Evolutionary conservation across 2,888 invertebrate genomes (phyloP).

Genomic region (Punctoribates punctum): DNA sequence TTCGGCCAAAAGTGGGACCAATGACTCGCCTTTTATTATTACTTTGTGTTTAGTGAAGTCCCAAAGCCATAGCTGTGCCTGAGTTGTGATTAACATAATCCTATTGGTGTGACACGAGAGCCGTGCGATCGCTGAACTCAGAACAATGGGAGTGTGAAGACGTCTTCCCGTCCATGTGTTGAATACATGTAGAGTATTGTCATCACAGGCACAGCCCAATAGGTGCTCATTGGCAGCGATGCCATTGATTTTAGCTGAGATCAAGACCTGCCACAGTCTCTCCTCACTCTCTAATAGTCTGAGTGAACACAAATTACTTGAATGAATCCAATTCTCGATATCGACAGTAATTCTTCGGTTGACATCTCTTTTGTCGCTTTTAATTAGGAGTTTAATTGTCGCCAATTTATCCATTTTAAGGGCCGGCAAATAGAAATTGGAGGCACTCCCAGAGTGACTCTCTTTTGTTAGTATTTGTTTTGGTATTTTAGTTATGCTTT

Average conservation of each 20-base stretch:
- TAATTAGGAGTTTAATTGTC: background rate
- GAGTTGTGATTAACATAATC: constrained; percentile 60
- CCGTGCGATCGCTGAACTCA: constrained; percentile 62
- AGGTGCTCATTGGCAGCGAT: constrained; percentile 51
- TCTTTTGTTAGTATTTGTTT: background rate
- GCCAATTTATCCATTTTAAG: constrained; percentile 23
- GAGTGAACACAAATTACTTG: constrained; percentile 41
- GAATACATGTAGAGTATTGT: constrained; percentile 65
- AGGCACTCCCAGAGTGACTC: constrained; percentile 32
- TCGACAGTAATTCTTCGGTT: constrained; percentile 46
- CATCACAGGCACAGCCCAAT: constrained; percentile 62
- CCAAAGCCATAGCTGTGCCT: constrained; percentile 45
- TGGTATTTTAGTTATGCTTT: constrained; percentile 40
- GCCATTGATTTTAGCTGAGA: constrained; percentile 51
- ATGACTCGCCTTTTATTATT: constrained; percentile 60
- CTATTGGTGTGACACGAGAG: constrained; percentile 55
- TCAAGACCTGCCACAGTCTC: constrained; percentile 52
- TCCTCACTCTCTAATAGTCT: constrained; percentile 25
- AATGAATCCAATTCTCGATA: constrained; percentile 52
- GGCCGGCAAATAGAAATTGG: constrained; percentile 51
- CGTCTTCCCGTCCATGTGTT: constrained; percentile 56
- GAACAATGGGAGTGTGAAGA: constrained; percentile 59
- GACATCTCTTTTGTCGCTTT: background rate
- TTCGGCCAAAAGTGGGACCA: constrained; percentile 56
- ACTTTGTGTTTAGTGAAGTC: constrained; percentile 55